These are phyloP conservation scores for Tragelaphus buxtoni DNA, from an alignment of 2,113 vertebrate species.

Conservation along the genomic window DNA sequence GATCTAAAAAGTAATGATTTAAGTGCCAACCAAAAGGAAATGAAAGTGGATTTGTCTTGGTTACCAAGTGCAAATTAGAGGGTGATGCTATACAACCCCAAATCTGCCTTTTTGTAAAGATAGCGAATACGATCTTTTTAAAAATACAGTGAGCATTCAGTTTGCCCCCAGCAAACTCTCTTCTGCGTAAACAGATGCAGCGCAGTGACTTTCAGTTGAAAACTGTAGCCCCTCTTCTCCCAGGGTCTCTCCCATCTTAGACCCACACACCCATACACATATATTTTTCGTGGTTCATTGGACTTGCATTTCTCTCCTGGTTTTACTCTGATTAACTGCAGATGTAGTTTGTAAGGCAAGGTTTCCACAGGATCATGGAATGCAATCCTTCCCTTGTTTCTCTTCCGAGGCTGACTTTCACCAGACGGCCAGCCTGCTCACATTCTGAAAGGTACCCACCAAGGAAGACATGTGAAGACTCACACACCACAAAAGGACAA, in stretches of 20 bases:
- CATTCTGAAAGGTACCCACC: neutral
- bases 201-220: neutral
- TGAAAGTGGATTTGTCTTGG: neutral
- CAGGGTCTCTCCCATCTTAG: accelerated
- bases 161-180: neutral
- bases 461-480: neutral
- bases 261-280: accelerated
- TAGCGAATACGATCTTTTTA: accelerated
- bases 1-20: conserved; percentile 1
- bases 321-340: neutral
- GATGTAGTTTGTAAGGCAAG: neutral
- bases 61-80: neutral
- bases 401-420: neutral
- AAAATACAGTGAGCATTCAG: neutral
- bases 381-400: neutral
- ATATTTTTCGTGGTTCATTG: accelerated
- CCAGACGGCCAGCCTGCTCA: neutral
- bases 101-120: neutral
- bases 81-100: neutral
- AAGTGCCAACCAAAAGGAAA: neutral
- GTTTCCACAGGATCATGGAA: neutral
- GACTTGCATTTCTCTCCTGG: neutral
- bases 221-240: neutral
- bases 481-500: neutral
- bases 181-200: neutral